Base-by-base conservation (phyloP, 1,140 invertebrate genomes). In the Drepana arcuata region DNA sequence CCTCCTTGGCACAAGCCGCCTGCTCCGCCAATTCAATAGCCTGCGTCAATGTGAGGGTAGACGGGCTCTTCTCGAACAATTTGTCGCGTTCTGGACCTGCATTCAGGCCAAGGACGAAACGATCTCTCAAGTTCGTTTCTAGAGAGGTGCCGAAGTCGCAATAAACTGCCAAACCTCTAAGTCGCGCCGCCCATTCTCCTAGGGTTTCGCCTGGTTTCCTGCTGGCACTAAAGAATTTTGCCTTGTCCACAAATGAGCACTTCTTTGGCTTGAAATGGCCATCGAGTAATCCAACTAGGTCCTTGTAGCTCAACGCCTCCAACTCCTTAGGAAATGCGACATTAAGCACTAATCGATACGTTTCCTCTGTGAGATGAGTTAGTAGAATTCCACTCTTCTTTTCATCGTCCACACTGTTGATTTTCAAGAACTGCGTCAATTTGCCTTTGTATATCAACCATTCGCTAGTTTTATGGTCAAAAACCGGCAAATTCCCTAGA, bases 21-120 rank as follows among this genome's bases (percentile, higher is more conserved):
- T 23, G 48, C 21, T 63, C 54, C 0, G 48, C 48, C 14, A 59
- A 6, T n/a, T 63, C 51, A 33, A 55, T 51, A 0, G 40, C 54
- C 27, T 45, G 53, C 1, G 32, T 14, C 7, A 52, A 24, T 0
- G 53, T 48, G 7, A 57, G 24, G n/a, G 34, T 31, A 6, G 24
- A 6, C 5, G 33, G 4, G 12, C 47, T 39, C 13, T 46, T 31
- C n/a, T 35, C 33, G 21, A 51, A 59, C 4, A 59, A 26, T 13
- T 53, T 49, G 3, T 59, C 55, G 2, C 41, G 39, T 26, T 58
- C 46, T 0, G 14, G 18, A 2, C 51, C 51, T 2, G 31, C 2
- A n/a, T 16, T 10, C 46, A 57, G 45, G 2, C 41, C 36, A 32
- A 41, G 24, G 1, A 49, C 26, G 21, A 48, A 53, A 7, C 21